Evolutionary conservation across 2,888 invertebrate genomes (phyloP).

Genomic region (Vandiemenella viatica): DNA sequence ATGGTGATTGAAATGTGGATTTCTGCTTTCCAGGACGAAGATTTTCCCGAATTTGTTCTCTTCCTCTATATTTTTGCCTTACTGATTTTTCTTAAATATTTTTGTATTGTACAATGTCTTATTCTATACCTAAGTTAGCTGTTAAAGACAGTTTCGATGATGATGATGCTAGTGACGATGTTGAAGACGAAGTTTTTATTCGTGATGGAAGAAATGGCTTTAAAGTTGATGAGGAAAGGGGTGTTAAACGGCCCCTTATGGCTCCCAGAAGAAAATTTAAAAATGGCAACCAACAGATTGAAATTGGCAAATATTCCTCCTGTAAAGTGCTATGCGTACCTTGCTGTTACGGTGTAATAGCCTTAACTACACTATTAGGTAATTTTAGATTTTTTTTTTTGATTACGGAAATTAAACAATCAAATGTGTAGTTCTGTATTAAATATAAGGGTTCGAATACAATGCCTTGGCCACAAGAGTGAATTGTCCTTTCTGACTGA

Average conservation of each 20-base stretch:
- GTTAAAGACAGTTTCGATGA: constrained; percentile 55
- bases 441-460: neutral
- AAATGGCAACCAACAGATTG: constrained; percentile 32
- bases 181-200: constrained; percentile 64
- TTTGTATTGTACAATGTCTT: no score
- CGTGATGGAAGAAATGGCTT: constrained; percentile 50
- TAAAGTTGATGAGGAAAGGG: constrained; percentile 48
- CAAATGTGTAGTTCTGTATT: neutral
- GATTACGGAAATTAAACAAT: neutral
- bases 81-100: no score
- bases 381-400: constrained; percentile 10
- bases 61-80: no score
- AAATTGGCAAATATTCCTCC: constrained; percentile 36
- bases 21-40: no score
- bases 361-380: constrained; percentile 41
- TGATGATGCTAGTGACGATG: constrained; percentile 51
- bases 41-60: no score
- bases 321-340: constrained; percentile 46
- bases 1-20: no score
- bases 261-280: constrained; percentile 47
- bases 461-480: neutral
- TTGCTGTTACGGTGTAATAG: constrained; percentile 47
- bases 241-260: constrained; percentile 57
- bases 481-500: no score
- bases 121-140: constrained; percentile 39